Evolutionary conservation across 2,888 invertebrate species (phyloP), one percentile per base, ranked within the genome.

Genomic region (Campopleginae sp.): DNA sequence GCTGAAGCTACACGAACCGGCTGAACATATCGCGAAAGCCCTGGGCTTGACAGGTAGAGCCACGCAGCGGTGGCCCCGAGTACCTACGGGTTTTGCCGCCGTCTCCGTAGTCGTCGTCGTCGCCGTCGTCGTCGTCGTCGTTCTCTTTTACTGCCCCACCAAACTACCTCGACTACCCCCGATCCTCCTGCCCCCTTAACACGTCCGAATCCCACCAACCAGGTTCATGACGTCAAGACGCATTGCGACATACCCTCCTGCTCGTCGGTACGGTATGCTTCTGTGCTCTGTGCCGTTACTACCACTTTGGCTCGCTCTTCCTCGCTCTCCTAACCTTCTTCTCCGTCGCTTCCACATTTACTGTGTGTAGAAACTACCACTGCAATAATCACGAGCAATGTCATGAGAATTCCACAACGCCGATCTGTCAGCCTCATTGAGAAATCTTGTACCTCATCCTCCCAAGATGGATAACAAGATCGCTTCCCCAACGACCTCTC

Each of bases 181-280:
- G 58, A n/a, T 58, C 82, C 80, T 86, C 82, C 83, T 75, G 23
- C 70, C 81, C 74, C 79, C 72, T 87, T 86, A 87, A 86, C 71
- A 86, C 89, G 79, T 77, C 79, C 85, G 86, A 88, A 90, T 90
- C 91, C 91, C 91, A 89, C 91, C 91, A 90, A 89, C 90, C 87
- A 88, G 89, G 91, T 90, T 87, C 88, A 89, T 92, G 92, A 92
- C 92, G 92, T 92, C 92, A 92, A 92, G 92, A 92, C 92, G 92
- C 92, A 92, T 92, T 92, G 92, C 92, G 92, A 92, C 92, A 92
- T 91, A 91, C 90, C 90, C 88, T 86, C 87, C 88, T 88, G 88
- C 87, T 83, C 63, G 85, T 75, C 82, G 80, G 72, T 82, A 79
- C 79, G 77, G 70, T 74, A 76, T 79, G 71, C 83, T 84, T 74